phyloP scores from a whole-genome alignment of 2,797 vertebrate species.

The Eptatretus atami region DNA sequence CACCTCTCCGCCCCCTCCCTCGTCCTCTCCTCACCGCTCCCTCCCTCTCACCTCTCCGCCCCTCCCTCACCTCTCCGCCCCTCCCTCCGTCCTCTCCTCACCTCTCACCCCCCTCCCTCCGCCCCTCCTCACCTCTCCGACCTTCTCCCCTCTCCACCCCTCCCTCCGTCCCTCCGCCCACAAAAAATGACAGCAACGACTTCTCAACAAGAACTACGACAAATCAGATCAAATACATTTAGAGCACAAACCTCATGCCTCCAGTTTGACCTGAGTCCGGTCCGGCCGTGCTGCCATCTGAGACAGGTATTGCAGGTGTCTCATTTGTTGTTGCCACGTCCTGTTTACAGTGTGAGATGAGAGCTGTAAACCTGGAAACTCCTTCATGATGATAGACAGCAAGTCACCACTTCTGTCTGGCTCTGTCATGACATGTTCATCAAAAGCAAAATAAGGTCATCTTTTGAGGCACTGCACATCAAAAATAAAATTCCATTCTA shows the following conservation, averaged over 20 bases:
- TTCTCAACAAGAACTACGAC: too few relatives aligned
- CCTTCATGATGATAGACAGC: constrained; percentile 34
- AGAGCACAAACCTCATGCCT: constrained; percentile 22
- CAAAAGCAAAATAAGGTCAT: constrained; percentile 10
- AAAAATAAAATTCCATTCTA: too few relatives aligned
- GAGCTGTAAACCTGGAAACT: constrained; percentile 41
- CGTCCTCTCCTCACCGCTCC: too few relatives aligned
- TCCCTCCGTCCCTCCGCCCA: too few relatives aligned
- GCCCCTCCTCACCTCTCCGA: too few relatives aligned
- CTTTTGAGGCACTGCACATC: neutral
- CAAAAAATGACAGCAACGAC: too few relatives aligned
- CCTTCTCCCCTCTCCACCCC: too few relatives aligned
- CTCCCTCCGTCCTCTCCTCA: too few relatives aligned
- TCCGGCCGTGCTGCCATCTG: constrained; percentile 15
- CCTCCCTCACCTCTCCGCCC: too few relatives aligned
- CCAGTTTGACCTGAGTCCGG: constrained; percentile 19
- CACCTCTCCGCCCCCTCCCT: too few relatives aligned
- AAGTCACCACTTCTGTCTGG: constrained; percentile 35
- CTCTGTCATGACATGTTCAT: constrained; percentile 17
- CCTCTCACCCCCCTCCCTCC: too few relatives aligned
- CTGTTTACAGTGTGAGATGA: constrained; percentile 24
- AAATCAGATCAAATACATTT: neutral
- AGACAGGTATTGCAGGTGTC: constrained; percentile 28
- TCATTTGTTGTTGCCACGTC: constrained; percentile 58
- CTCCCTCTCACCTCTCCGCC: too few relatives aligned